phyloP scores from a whole-genome alignment of 2,113 vertebrate species.

The Chloropsis cyanopogon region DNA sequence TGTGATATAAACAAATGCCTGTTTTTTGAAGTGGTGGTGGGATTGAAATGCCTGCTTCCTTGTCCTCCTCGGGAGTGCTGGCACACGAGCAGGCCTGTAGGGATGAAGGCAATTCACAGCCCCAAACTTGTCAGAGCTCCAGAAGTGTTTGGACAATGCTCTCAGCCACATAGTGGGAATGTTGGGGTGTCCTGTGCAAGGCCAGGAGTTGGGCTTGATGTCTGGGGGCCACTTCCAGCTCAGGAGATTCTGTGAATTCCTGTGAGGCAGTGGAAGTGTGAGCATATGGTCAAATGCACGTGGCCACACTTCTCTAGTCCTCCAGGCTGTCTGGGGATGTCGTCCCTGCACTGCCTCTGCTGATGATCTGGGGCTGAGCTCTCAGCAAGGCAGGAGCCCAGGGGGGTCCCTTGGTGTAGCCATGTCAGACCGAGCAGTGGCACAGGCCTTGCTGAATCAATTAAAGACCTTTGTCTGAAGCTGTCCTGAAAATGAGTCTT shows the following conservation, averaged over 20 bases:
- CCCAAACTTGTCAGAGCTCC: not conserved
- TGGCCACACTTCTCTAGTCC: not conserved
- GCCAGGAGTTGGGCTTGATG: not conserved
- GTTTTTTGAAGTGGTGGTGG: not conserved
- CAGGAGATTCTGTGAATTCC: not conserved
- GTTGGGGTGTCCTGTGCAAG: not conserved
- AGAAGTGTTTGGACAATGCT: not conserved
- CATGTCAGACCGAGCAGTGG: accelerated
- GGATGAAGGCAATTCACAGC: not conserved
- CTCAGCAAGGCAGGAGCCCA: accelerated
- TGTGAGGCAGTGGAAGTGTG: not conserved
- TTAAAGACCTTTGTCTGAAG: not conserved
- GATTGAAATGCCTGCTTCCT: not conserved
- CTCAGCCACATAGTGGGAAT: not conserved
- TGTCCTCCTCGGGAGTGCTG: not conserved
- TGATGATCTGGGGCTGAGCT: not conserved
- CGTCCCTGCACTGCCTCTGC: not conserved
- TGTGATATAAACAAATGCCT: not conserved
- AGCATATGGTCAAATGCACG: not conserved
- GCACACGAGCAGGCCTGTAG: accelerated
- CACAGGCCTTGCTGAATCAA: accelerated
- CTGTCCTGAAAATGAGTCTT: not conserved
- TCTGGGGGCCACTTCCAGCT: not conserved
- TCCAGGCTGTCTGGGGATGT: not conserved
- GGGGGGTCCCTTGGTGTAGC: not conserved